Base-by-base conservation (phyloP, 1,140 invertebrate genomes). In the Cryptotermes secundus region DNA sequence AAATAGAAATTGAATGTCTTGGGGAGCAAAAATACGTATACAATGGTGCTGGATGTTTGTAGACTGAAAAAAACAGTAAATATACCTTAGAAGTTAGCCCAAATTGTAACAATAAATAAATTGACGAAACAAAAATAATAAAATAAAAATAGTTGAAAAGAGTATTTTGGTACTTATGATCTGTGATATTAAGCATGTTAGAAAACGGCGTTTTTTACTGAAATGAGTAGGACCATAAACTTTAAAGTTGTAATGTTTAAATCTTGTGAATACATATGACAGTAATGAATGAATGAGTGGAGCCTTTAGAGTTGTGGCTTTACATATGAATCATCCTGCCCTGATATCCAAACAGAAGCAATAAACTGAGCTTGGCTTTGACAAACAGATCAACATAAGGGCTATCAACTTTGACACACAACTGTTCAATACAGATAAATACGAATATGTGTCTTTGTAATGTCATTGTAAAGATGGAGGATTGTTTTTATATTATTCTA, bases 11-110 rank as follows among this genome's bases (percentile, higher is more conserved):
- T 31, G 59, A 72, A 31, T 72, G 59, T 72, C 31, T n/a, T 72
- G 59, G 59, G 59, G 59, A 72, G 59, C 59, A 72, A 72, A 72
- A 72, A 72, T 72, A 72, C 59, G 59, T 72, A 72, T 72, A 72
- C 26, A 72, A 72, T 72, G 59, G 59, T 72, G 59, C 59, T 72
- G 59, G 59, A 72, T 72, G 59, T 72, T 16, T 26, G n/a, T 72
- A 72, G 59, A 72, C 59, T 72, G 59, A 72, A 72, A 72, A 59
- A 31, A n/a, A 49, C 45, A 72, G 59, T 72, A 72, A 72, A 72
- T 72, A 72, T 72, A 72, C 26, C 59, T 72, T 72, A 72, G 19
- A 72, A 72, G 59, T 31, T 72, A 72, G 59, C 59, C 59, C 59
- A 72, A n/a, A 31, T 72, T 72, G 59, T 72, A 72, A 72, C 59